These are phyloP conservation scores for Asteroscopus sphinx DNA, from an alignment of 2,888 invertebrate species.

Conservation along the genomic window DNA sequence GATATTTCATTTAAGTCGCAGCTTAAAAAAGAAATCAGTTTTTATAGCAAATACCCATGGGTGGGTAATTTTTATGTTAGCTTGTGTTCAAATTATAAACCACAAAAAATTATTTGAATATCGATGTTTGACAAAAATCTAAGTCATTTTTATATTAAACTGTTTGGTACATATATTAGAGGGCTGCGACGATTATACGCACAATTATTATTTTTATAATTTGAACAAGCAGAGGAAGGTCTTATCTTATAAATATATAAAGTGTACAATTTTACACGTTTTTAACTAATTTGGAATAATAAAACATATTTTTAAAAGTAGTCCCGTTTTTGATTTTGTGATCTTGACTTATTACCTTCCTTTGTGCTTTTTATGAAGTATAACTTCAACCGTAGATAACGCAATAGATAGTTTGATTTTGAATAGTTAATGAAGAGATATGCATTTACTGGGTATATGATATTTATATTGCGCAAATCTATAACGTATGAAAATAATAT, in stretches of 20 bases:
- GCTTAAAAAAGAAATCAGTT: constrained; percentile 22
- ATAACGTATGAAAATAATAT: no score
- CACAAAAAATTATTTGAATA: constrained; percentile 13
- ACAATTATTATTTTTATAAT: constrained; percentile 50
- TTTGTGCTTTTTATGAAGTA: constrained; percentile 52
- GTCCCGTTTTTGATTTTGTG: constrained; percentile 46
- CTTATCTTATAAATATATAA: constrained; percentile 43
- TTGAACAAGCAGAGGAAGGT: constrained; percentile 59
- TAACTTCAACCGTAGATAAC: constrained; percentile 34
- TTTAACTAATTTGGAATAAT: constrained; percentile 57
- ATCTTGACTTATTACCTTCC: constrained; percentile 49
- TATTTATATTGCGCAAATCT: constrained; percentile 11
- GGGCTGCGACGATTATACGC: constrained; percentile 52
- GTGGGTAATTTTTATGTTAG: constrained; percentile 12
- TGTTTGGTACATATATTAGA: constrained; percentile 27
- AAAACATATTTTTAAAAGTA: constrained; percentile 55
- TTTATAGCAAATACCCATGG: constrained; percentile 9
- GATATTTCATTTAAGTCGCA: constrained; percentile 56
- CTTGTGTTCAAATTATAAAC: constrained; percentile 19
- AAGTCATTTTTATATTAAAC: constrained; percentile 49
- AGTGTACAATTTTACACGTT: constrained; percentile 61
- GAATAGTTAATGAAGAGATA: not conserved
- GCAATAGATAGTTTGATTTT: constrained; percentile 11
- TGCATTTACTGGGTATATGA: constrained; percentile 14
- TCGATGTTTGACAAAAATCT: constrained; percentile 38